Evolutionary conservation across 2,797 vertebrate genomes (phyloP).

Genomic region (Squalus acanthias): DNA sequence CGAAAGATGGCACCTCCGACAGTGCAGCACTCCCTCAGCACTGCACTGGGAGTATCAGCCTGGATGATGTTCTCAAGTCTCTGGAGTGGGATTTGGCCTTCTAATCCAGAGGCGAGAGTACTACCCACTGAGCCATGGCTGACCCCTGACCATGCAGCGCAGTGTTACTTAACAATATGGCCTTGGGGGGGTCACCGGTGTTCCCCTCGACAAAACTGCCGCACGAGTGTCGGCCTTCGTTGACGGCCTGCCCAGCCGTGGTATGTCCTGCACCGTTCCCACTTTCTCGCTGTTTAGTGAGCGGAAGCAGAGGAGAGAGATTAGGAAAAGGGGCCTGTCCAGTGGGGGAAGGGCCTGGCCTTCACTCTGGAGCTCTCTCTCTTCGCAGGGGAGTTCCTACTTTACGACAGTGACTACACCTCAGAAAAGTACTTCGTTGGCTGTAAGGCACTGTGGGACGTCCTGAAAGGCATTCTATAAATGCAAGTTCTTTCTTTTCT

Average conservation of each 20-base stretch:
- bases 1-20: neutral
- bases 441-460: neutral
- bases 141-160: neutral
- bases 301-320: neutral
- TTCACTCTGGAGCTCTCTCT: too few species aligned
- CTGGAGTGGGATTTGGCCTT: neutral
- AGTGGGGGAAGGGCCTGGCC: too few species aligned
- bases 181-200: neutral
- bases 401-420: too few species aligned
- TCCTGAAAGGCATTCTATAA: neutral
- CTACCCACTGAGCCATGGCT: neutral
- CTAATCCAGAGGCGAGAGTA: neutral
- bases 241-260: neutral
- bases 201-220: neutral
- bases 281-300: neutral
- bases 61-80: neutral
- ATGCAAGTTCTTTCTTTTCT: neutral
- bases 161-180: neutral
- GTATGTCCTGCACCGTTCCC: neutral
- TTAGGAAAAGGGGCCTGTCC: neutral
- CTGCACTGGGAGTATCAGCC: neutral
- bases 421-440: neutral
- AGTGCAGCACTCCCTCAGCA: neutral
- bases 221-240: rapidly evolving
- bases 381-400: too few species aligned